Percentiles rank a stretch among this genome's conserved stretches.
phyloP scores from a whole-genome alignment of 1,140 invertebrate genomes.

The Leptopilina clavipes region DNA sequence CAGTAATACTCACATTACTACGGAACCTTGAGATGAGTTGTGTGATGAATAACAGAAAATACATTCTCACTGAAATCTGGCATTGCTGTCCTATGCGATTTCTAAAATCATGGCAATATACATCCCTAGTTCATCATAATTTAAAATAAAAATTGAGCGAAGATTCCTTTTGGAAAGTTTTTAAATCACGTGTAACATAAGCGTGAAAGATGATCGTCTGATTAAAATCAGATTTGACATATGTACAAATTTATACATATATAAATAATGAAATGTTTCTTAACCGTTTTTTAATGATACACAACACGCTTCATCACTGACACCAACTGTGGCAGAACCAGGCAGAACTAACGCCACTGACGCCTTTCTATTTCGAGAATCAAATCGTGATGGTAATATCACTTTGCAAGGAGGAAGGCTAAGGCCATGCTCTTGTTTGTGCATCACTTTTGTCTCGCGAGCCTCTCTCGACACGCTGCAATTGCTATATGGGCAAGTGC shows the following conservation, averaged over 20 bases:
- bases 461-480: neutral
- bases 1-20: slow-evolving; percentile 9
- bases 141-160: neutral
- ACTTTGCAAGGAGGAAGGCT: slow-evolving; percentile 3
- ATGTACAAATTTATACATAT: neutral
- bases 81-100: neutral
- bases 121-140: neutral
- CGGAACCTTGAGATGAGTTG: neutral
- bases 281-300: neutral
- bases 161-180: neutral
- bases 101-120: neutral
- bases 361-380: neutral
- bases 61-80: neutral
- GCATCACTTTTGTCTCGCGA: neutral
- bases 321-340: neutral
- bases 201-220: neutral
- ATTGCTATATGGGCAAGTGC: neutral
- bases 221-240: neutral
- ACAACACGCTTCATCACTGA: slow-evolving; percentile 6
- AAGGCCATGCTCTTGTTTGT: slow-evolving; percentile 15
- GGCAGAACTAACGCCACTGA: neutral
- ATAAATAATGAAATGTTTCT: neutral
- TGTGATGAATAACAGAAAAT: neutral
- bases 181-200: neutral
- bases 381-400: neutral